These are phyloP conservation scores for Halictus quadricinctus DNA, from an alignment of 2,888 invertebrate species.

Conservation along the genomic window DNA sequence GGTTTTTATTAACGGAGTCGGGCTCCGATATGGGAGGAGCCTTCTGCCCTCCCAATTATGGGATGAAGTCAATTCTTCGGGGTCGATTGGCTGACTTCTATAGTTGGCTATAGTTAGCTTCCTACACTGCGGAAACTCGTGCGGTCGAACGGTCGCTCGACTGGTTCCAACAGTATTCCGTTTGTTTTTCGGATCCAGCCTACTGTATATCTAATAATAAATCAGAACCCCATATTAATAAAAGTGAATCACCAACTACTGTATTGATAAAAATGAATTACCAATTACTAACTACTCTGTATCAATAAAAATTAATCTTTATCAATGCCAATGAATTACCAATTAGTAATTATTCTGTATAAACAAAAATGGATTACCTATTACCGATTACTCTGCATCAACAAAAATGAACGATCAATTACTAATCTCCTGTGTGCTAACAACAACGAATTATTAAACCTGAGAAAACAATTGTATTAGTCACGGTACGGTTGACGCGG, in stretches of 20 bases:
- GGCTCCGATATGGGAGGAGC: conserved; percentile 17
- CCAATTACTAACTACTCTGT: too few species aligned
- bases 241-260: too few species aligned
- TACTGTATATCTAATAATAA: too few species aligned
- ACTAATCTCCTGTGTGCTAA: background rate
- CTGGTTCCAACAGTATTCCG: background rate
- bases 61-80: conserved; percentile 28
- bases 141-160: background rate
- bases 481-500: background rate
- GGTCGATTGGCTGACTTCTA: conserved; percentile 12
- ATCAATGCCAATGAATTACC: too few species aligned
- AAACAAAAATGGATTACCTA: too few species aligned
- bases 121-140: background rate
- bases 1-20: conserved; percentile 53
- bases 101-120: background rate
- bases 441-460: background rate
- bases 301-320: too few species aligned
- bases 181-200: background rate
- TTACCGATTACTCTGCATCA: too few species aligned
- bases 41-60: conserved; percentile 36
- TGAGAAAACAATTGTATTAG: background rate
- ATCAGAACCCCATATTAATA: too few species aligned
- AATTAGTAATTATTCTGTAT: too few species aligned
- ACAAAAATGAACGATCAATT: too few species aligned
- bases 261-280: too few species aligned